Evolutionary conservation across 2,888 invertebrate species (phyloP), one percentile per base, ranked within the genome.

Genomic region (Pseudococcus longispinus): DNA sequence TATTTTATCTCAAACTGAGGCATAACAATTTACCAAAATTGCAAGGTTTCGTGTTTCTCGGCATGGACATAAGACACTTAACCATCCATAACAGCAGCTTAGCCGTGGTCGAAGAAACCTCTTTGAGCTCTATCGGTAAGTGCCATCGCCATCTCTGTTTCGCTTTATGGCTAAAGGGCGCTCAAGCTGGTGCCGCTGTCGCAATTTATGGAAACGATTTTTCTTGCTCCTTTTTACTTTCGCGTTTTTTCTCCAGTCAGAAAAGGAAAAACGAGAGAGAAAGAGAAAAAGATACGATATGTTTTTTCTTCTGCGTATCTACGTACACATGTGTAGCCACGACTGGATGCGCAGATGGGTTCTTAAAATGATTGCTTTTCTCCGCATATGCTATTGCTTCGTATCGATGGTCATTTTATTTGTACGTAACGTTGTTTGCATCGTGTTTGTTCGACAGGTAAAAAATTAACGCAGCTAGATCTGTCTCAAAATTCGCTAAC

Each of bases 41-140:
- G 85, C 96, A 96, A 88, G 95, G 96, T 85, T 96, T 96, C 90
- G 94, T 97, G 88, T 96, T 97, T 91, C 93, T 97, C 88, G 96
- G 96, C 5, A 92, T 97, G 90, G 96, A 96, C 90, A 96, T 97
- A 89, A 94, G 95, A 88, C 97, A 97, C 90, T 93, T 97, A 87
- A 96, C 96, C 26, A 96, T 97, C 87, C 96, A 96, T 90, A 96
- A 96, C 91, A 96, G 96, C 91, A 96, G 96, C 90, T 91, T 97
- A 89, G 96, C 96, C 37, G 95, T 95, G 85, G 95, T 97, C 88
- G 97, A 97, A 90, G 96, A 96, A 90, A 94, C 95, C 15, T 96
- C 97, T 0, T 93, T 97, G 85, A 96, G 96, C 90, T 96, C 96
- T 60, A 94, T 97, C 89, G 96, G 96, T 96, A 91, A 93, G 92